Evolutionary conservation across 2,888 invertebrate species (phyloP).

Genomic region (Papilio demoleus): DNA sequence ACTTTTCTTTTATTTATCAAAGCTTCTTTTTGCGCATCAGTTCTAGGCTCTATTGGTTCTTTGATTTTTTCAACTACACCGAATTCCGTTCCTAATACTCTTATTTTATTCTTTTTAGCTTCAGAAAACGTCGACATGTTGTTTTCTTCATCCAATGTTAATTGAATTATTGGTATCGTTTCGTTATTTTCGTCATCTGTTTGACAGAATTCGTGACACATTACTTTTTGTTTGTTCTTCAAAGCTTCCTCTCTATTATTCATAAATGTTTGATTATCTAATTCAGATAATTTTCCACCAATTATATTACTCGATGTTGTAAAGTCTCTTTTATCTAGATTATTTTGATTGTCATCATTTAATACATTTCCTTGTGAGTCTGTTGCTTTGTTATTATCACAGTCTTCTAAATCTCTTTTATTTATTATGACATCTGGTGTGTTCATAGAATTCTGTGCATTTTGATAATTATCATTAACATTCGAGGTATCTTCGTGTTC

Average conservation of each 20-base stretch:
- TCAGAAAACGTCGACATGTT: conserved; percentile 61
- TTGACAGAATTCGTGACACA: conserved; percentile 77
- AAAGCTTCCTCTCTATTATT: conserved; percentile 73
- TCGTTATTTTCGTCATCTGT: conserved; percentile 65
- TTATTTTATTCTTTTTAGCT: conserved; percentile 69
- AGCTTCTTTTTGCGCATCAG: conserved; percentile 83
- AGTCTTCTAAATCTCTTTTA: conserved; percentile 51
- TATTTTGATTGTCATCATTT: conserved; percentile 49
- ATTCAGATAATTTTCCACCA: conserved; percentile 58
- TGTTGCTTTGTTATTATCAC: conserved; percentile 65
- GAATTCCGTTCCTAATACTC: conserved; percentile 66
- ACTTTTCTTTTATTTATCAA: conserved; percentile 85
- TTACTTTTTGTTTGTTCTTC: conserved; percentile 79
- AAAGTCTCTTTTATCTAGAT: conserved; percentile 49
- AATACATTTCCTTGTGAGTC: conserved; percentile 72
- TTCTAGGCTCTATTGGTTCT: conserved; percentile 54
- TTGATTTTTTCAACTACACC: conserved; percentile 45
- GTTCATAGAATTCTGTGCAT: conserved; percentile 54
- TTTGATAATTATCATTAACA: conserved; percentile 48
- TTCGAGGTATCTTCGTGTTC: conserved; percentile 46
- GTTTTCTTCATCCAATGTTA: conserved; percentile 64
- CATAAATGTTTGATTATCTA: conserved; percentile 65
- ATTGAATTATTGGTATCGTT: conserved; percentile 49
- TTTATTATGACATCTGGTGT: conserved; percentile 67
- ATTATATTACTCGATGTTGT: conserved; percentile 67